phyloP scores from a whole-genome alignment of 2,113 vertebrate species.

The Melanocharis versteri region DNA sequence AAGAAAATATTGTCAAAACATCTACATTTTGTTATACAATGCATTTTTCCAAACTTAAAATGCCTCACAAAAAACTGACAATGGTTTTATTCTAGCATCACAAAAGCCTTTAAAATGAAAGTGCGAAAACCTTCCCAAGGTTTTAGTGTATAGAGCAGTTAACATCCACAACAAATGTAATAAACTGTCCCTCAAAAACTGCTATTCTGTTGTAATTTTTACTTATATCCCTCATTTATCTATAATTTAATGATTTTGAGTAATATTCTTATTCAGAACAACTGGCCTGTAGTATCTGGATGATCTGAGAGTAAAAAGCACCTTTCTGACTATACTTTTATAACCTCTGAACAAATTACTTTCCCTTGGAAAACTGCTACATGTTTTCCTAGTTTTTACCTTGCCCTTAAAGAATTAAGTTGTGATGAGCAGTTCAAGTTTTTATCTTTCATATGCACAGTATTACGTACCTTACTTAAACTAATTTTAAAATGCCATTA shows the following conservation, averaged over 20 bases:
- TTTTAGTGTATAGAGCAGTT: not conserved
- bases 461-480: not conserved
- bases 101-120: not conserved
- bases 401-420: not conserved
- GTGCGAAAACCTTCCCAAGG: not conserved
- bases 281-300: not conserved
- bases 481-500: not conserved
- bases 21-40: not conserved
- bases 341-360: not conserved
- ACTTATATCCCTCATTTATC: not conserved
- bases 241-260: not conserved
- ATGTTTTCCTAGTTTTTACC: not conserved
- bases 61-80: not conserved
- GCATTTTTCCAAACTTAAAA: not conserved
- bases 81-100: not conserved
- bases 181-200: not conserved
- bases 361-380: not conserved
- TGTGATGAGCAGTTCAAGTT: not conserved
- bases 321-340: not conserved
- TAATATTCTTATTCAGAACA: not conserved
- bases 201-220: not conserved
- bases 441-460: not conserved
- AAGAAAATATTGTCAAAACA: not conserved
- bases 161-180: not conserved
- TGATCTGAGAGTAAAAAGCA: not conserved